Evolutionary conservation across 2,113 vertebrate species (phyloP).

Genomic region (Ciconia boyciana): DNA sequence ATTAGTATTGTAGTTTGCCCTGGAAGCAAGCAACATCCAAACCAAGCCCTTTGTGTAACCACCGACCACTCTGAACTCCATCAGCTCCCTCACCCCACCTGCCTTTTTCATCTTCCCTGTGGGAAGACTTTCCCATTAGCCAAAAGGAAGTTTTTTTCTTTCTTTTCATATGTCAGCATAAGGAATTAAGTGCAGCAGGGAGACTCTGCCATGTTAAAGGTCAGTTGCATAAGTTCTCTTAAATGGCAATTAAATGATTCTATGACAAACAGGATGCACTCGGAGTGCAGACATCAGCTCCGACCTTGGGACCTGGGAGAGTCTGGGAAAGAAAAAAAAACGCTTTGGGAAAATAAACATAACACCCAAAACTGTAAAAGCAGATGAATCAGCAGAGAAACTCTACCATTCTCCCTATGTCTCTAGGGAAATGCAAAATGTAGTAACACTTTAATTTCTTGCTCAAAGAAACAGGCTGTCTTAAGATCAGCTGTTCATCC

Average conservation of each 20-base stretch:
- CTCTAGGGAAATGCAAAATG: background rate
- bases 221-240: slow-evolving; percentile 69
- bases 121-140: slow-evolving; percentile 38
- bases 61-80: background rate
- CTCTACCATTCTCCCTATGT: background rate
- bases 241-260: slow-evolving; percentile 68
- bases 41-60: background rate
- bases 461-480: background rate
- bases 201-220: slow-evolving; percentile 67
- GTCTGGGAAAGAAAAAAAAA: slow-evolving; percentile 67
- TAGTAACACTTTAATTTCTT: slow-evolving; percentile 45
- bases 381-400: slow-evolving; percentile 57
- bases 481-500: background rate
- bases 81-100: slow-evolving; percentile 21
- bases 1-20: background rate
- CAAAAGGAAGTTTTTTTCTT: slow-evolving; percentile 52
- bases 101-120: background rate
- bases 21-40: background rate
- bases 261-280: slow-evolving; percentile 69
- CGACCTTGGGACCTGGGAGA: slow-evolving; percentile 69
- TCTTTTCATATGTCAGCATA: slow-evolving; percentile 55
- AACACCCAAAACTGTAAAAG: slow-evolving; percentile 60
- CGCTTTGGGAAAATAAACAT: slow-evolving; percentile 60
- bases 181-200: slow-evolving; percentile 45
- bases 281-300: slow-evolving; percentile 54